A percentile compares a stretch with the other conserved stretches of the same genome.
Evolutionary conservation across 2,113 vertebrate species (phyloP).

Genomic region (Trematocara zebra): DNA sequence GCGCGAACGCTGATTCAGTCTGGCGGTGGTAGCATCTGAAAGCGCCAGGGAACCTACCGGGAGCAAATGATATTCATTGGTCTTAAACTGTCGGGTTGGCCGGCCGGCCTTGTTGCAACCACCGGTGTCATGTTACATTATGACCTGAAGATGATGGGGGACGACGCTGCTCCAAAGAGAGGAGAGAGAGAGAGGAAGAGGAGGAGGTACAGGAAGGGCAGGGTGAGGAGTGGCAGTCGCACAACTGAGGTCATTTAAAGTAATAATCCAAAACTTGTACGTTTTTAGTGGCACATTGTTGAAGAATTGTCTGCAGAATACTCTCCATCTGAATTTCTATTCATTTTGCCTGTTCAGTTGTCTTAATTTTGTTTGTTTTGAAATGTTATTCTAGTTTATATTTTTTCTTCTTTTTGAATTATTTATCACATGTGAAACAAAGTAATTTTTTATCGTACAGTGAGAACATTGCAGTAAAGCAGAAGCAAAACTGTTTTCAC

Average conservation of each 20-base stretch:
- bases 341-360: neutral
- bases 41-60: constrained; percentile 61
- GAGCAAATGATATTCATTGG: constrained; percentile 78
- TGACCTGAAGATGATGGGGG: constrained; percentile 65
- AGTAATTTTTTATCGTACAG: neutral
- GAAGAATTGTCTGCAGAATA: neutral
- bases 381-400: neutral
- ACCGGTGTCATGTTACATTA: constrained; percentile 74
- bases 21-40: constrained; percentile 58
- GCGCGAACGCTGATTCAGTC: constrained; percentile 66
- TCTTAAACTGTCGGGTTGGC: constrained; percentile 71
- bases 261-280: neutral
- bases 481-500: neutral
- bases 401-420: neutral
- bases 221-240: neutral
- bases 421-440: neutral
- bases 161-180: constrained; percentile 27
- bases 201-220: neutral
- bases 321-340: neutral
- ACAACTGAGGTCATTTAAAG: constrained; percentile 23
- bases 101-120: constrained; percentile 62
- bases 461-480: no score
- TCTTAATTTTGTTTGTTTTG: neutral
- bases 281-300: neutral
- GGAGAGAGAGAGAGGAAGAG: neutral